Conservation (phyloP, 2,797 vertebrate species). For the Acipenser transmontanus region DNA sequence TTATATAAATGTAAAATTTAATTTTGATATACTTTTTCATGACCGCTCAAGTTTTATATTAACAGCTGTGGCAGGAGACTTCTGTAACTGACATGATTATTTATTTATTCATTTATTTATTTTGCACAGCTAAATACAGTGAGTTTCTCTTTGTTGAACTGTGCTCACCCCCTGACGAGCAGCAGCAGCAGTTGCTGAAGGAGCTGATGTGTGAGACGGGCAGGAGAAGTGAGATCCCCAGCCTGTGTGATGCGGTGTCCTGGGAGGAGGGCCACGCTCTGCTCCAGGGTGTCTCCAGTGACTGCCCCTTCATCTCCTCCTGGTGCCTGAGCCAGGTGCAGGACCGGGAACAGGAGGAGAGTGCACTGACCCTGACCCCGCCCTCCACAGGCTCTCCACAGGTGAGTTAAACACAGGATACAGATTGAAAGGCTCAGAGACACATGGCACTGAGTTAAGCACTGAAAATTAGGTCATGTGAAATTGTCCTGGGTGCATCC, state of each 20-base stretch:
- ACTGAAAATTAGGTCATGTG: too few relatives aligned
- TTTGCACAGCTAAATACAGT: slow-evolving; percentile 55
- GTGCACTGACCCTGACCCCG: slow-evolving; percentile 15
- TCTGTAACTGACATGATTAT: too few relatives aligned
- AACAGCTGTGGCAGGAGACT: too few relatives aligned
- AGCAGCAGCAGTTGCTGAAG: slow-evolving; percentile 63
- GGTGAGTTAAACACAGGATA: slow-evolving; percentile 28
- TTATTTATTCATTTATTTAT: slow-evolving; percentile 1
- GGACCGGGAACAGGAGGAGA: neutral
- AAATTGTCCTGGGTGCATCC: too few relatives aligned
- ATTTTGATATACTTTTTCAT: too few relatives aligned
- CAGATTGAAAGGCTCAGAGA: neutral
- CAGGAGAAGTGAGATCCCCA: slow-evolving; percentile 43
- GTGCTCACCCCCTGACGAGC: slow-evolving; percentile 50
- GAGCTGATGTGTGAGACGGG: slow-evolving; percentile 72
- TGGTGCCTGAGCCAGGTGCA: slow-evolving; percentile 27
- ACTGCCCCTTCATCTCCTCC: slow-evolving; percentile 39
- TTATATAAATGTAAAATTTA: too few relatives aligned
- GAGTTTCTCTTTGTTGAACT: slow-evolving; percentile 78
- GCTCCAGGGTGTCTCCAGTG: slow-evolving; percentile 51
- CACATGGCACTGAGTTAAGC: too few relatives aligned
- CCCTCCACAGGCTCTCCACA: slow-evolving; percentile 21
- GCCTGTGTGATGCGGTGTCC: slow-evolving; percentile 52
- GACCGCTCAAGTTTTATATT: too few relatives aligned
- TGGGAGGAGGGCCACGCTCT: slow-evolving; percentile 60